Conservation (phyloP, 2,888 invertebrate species). For the Coenonympha arcania region DNA sequence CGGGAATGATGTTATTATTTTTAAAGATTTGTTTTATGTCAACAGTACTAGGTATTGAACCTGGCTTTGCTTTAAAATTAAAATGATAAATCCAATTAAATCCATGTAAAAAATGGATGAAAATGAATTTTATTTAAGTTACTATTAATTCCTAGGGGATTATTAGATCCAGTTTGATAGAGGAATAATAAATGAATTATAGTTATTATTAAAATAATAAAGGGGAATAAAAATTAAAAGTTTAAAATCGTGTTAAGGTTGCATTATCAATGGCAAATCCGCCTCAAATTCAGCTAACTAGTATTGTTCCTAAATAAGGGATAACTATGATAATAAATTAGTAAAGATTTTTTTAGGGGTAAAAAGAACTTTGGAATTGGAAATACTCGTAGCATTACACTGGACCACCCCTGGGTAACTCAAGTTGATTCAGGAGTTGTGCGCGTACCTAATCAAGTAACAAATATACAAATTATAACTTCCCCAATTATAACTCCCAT, state of each 20-base stretch:
- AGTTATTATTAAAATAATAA: constrained; percentile 63
- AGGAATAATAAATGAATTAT: constrained; percentile 77
- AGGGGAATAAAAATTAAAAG: constrained; percentile 81
- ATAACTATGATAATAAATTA: constrained; percentile 81
- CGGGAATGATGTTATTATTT: constrained; percentile 3
- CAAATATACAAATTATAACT: too few species aligned
- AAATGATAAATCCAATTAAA: constrained; percentile 74
- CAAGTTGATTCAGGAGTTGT: too few species aligned
- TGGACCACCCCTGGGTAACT: too few species aligned
- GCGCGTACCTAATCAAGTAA: too few species aligned
- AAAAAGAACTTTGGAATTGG: too few species aligned
- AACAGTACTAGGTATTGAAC: too few species aligned
- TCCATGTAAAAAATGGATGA: constrained; percentile 78
- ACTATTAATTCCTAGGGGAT: constrained; percentile 76
- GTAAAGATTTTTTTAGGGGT: too few species aligned
- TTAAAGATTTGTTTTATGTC: not conserved
- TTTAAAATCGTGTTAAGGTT: constrained; percentile 83
- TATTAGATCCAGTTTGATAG: constrained; percentile 34
- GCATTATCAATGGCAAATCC: constrained; percentile 83
- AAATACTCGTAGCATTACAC: too few species aligned
- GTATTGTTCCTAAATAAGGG: constrained; percentile 76
- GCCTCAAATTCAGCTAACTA: constrained; percentile 84
- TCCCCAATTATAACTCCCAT: too few species aligned
- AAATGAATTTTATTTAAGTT: constrained; percentile 81
- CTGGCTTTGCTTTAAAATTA: too few species aligned